Percentiles rank a stretch among this genome's conserved stretches.
Conservation (phyloP, 1,140 invertebrate species). For the Anadara kagoshimensis region DNA sequence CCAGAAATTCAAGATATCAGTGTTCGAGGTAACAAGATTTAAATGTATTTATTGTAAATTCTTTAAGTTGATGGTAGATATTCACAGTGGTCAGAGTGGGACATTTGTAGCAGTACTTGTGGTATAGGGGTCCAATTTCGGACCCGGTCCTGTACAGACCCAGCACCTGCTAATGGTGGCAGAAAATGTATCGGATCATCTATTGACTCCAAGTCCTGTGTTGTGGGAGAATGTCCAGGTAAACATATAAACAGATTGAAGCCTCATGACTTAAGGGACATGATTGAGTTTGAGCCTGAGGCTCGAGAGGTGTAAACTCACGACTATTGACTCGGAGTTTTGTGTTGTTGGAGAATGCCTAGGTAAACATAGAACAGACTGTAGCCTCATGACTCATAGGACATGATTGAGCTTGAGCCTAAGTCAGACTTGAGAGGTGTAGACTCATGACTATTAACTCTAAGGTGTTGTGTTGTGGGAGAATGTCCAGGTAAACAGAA, state of each 20-base stretch:
- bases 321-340: slow-evolving; percentile 41
- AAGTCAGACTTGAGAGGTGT: too few relatives aligned
- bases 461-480: slow-evolving; percentile 49
- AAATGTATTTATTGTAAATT: slow-evolving; percentile 7
- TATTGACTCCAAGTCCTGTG: slow-evolving; percentile 56
- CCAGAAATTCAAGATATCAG: too few relatives aligned
- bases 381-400: neutral
- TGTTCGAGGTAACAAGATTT: too few relatives aligned
- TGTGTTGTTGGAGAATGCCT: slow-evolving; percentile 61
- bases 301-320: too few relatives aligned
- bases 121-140: slow-evolving; percentile 80
- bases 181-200: slow-evolving; percentile 56
- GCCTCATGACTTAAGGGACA: neutral
- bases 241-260: neutral
- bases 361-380: too few relatives aligned
- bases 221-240: slow-evolving; percentile 54
- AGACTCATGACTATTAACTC: slow-evolving; percentile 42
- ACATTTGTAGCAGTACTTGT: slow-evolving; percentile 80
- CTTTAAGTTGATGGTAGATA: slow-evolving; percentile 78
- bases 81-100: slow-evolving; percentile 81
- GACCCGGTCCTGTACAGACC: slow-evolving; percentile 79
- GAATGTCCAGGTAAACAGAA: too few relatives aligned
- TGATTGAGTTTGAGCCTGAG: neutral
- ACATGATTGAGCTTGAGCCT: neutral
- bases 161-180: slow-evolving; percentile 69